Conservation (phyloP, 2,888 invertebrate species). For the Hypsopygia costalis region DNA sequence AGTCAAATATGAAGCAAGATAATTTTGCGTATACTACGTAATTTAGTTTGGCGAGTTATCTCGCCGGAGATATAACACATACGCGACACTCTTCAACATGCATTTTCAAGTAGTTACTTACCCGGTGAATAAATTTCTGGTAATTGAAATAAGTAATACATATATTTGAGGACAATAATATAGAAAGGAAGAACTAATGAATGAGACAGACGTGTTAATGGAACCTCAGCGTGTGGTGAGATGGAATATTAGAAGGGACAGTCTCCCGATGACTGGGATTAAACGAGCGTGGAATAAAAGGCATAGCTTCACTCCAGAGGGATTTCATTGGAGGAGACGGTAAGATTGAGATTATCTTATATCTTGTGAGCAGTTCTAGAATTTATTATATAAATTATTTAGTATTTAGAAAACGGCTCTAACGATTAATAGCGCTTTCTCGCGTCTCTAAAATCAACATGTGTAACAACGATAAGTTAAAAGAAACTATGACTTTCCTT, state of each 20-base stretch:
- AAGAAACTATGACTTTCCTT: too few relatives aligned
- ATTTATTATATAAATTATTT: too few relatives aligned
- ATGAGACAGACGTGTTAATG: background rate
- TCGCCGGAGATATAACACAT: background rate
- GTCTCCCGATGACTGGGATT: slow-evolving; percentile 55
- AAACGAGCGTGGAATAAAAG: slow-evolving; percentile 54
- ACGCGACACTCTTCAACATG: too few relatives aligned
- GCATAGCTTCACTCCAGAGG: slow-evolving; percentile 48
- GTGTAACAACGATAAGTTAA: too few relatives aligned
- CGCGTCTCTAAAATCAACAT: too few relatives aligned
- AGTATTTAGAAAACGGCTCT: too few relatives aligned
- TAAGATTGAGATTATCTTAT: slow-evolving; percentile 26
- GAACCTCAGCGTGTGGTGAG: slow-evolving; percentile 18
- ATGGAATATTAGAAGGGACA: slow-evolving; percentile 60
- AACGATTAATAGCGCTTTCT: too few relatives aligned
- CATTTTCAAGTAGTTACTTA: background rate
- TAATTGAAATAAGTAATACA: background rate
- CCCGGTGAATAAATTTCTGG: background rate
- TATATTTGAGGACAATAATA: background rate
- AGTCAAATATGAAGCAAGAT: slow-evolving; percentile 28
- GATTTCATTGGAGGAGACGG: slow-evolving; percentile 52
- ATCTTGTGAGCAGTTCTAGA: too few relatives aligned
- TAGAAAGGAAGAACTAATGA: background rate
- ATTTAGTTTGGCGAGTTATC: background rate
- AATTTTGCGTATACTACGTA: slow-evolving; percentile 1